Base-by-base conservation (phyloP, 1,140 invertebrate species). In the Rhyacophila brunnea region DNA sequence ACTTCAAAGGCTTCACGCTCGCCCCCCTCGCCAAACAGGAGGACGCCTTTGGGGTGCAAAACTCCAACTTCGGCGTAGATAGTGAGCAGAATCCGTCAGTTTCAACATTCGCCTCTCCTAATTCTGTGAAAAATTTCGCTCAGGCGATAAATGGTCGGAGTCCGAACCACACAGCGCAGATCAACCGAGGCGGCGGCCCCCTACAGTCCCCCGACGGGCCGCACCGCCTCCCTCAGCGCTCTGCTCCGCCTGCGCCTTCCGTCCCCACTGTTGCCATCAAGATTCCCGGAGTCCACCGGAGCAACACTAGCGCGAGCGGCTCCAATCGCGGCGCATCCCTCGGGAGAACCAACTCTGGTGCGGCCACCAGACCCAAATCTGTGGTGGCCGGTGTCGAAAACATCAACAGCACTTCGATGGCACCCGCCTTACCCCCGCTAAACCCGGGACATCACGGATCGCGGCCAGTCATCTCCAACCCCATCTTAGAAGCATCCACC, bases 1-100 rank as follows among this genome's bases (percentile, higher is more conserved):
- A 92, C 59, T 92, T 91, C 73, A 91, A 91, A 75, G 90, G 90
- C 1, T 93, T 92, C 70, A 87, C 85, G 1, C 80, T 92, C 19
- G 84, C 84, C 0, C 89, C 89, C 0, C 75, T 91, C 0, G 76
- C 80, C 51, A 84, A 83, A 66, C 67, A 68, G 15, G 65, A 71
- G 19, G 68, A 77, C 6, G 65, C 76, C 15, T 74, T 56, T 15
- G 63, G 63, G 6, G 60, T 58, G 19, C 51, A 53, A 47, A 65
- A 65, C 55, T n/a, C 56, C 20, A 62, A 62, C 56, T 62, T 62
- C 23, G 62, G 48, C 15, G 58, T 65, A 18, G 60, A 62, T 18
- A 65, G 55, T 43, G 63, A 65, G 28, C 55, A 58, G 42, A 55
- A 50, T n/a, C 14, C 34, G 6, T 10, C 43, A 43, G 58, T 60